A percentile compares a stretch with the other conserved stretches of the same genome.
Conservation (phyloP, 2,797 vertebrate genomes). For the Sebastiscus albofasciatus region DNA sequence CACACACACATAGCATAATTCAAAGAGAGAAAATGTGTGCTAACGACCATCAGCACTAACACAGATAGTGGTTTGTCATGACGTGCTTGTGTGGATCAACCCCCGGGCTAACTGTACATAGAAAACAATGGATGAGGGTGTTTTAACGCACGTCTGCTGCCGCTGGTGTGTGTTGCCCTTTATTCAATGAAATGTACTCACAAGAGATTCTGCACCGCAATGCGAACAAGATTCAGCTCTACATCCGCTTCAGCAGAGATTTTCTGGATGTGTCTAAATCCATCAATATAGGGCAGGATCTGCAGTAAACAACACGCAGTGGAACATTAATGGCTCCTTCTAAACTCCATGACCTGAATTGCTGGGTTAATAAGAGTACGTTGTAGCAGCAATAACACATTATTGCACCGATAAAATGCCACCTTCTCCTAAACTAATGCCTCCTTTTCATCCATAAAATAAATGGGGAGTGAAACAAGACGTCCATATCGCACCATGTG, state of each 20-base stretch:
- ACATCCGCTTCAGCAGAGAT: slow-evolving; percentile 97
- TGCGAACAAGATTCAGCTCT: slow-evolving; percentile 97
- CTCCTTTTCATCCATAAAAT: neutral
- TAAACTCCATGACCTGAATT: neutral
- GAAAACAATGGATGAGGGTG: neutral
- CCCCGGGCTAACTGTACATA: neutral
- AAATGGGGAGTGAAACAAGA: neutral
- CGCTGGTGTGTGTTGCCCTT: neutral
- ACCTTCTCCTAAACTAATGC: neutral
- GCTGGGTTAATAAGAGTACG: neutral
- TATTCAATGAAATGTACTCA: slow-evolving; percentile 78
- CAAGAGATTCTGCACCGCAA: slow-evolving; percentile 97
- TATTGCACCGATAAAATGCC: neutral
- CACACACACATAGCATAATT: neutral
- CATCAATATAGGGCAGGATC: slow-evolving; percentile 96
- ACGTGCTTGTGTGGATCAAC: neutral
- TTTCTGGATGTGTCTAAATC: slow-evolving; percentile 97
- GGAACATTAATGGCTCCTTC: neutral
- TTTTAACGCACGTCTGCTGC: neutral
- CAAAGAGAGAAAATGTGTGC: neutral
- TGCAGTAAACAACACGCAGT: slow-evolving; percentile 62
- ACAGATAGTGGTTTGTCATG: neutral
- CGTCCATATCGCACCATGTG: neutral
- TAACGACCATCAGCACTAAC: neutral
- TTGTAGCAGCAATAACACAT: neutral